Conservation (phyloP, 2,888 invertebrate genomes). For the Poecilus cupreus region DNA sequence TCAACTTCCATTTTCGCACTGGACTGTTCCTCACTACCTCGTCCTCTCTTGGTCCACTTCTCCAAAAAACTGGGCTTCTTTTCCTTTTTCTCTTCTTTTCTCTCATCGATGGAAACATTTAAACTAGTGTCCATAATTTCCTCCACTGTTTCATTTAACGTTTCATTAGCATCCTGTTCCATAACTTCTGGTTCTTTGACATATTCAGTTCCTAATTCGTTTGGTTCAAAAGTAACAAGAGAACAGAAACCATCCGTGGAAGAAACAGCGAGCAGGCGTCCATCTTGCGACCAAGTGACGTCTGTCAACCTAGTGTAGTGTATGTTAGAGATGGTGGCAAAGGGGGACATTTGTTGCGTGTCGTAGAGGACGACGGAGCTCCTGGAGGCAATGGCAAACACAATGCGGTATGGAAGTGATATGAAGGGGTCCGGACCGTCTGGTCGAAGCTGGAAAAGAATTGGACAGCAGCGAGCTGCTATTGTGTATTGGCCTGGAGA, state of each 20-base stretch:
- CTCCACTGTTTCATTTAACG: conserved; percentile 63
- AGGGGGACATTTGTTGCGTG: conserved; percentile 87
- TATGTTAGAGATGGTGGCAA: conserved; percentile 87
- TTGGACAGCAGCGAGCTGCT: conserved; percentile 88
- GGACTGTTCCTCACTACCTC: conserved; percentile 60
- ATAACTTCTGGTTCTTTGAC: conserved; percentile 70
- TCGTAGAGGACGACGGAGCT: conserved; percentile 91
- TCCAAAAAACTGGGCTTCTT: conserved; percentile 67
- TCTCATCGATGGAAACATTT: conserved; percentile 35
- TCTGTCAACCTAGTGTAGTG: conserved; percentile 94
- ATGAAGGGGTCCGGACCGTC: conserved; percentile 76
- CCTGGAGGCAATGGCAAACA: conserved; percentile 94
- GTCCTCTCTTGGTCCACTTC: conserved; percentile 68
- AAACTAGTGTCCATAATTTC: conserved; percentile 61
- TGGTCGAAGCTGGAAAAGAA: conserved; percentile 79
- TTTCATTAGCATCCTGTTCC: conserved; percentile 67
- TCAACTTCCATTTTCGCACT: conserved; percentile 54
- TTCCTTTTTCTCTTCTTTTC: conserved; percentile 60
- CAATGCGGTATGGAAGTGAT: conserved; percentile 83
- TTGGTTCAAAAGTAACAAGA: conserved; percentile 83
- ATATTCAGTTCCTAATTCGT: conserved; percentile 82
- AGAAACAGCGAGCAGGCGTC: conserved; percentile 83
- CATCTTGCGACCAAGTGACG: conserved; percentile 91
- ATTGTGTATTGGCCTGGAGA: conserved; percentile 88
- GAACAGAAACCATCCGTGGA: conserved; percentile 95